phyloP scores from a whole-genome alignment of 2,113 vertebrate genomes.

The Notothenia coriiceps region DNA sequence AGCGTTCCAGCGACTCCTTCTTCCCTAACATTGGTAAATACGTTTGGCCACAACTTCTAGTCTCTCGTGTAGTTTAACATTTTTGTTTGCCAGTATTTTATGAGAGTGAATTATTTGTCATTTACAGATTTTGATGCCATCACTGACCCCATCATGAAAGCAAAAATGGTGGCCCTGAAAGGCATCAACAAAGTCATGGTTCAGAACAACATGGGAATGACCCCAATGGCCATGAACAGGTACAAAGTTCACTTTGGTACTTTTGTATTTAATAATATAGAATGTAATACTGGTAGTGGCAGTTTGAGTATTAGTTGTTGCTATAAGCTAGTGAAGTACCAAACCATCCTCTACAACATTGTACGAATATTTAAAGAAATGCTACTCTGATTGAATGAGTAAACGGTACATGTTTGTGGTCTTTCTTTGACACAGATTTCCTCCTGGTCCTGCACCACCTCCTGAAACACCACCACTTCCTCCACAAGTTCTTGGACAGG shows the following conservation, averaged over 20 bases:
- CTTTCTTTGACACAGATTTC: constrained; percentile 84
- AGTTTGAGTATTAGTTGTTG: not conserved
- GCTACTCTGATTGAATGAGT: not conserved
- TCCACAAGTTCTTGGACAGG: constrained; percentile 90
- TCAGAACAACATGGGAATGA: constrained; percentile 95
- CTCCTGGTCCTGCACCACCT: constrained; percentile 84
- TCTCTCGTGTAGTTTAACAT: not conserved
- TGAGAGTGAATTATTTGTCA: constrained; percentile 32
- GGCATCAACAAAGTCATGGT: constrained; percentile 99
- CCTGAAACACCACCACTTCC: constrained; percentile 86
- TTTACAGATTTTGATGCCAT: constrained; percentile 96
- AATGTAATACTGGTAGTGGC: not conserved
- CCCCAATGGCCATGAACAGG: constrained; percentile 95
- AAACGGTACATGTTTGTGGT: not conserved
- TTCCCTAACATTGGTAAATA: constrained; percentile 96
- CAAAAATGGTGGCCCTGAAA: constrained; percentile 99
- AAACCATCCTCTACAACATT: not conserved
- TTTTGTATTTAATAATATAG: not conserved
- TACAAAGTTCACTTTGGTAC: constrained; percentile 64
- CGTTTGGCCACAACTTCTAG: constrained; percentile 65
- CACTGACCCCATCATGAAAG: constrained; percentile 99
- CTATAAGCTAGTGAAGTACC: not conserved
- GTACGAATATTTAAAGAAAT: not conserved
- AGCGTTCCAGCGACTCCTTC: constrained; percentile 92
- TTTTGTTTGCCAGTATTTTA: constrained; percentile 1